Percentiles rank a stretch among this genome's conserved stretches.
phyloP scores from a whole-genome alignment of 2,888 invertebrate species.

The Nephrotoma appendiculata region DNA sequence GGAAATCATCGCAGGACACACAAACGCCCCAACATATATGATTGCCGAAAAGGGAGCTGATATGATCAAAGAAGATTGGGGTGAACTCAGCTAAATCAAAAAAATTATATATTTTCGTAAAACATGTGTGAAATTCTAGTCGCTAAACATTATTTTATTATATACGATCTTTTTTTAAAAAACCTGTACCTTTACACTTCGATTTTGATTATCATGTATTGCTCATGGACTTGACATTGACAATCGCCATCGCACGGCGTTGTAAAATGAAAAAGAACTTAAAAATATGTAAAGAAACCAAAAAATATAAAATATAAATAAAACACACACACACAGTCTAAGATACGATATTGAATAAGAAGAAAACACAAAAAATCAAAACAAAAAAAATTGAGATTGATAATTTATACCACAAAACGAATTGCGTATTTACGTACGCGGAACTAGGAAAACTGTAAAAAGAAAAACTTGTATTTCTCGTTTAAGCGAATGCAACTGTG shows the following conservation, averaged over 20 bases:
- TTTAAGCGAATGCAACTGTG: not conserved
- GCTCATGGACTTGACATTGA: not conserved
- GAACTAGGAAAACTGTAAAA: not conserved
- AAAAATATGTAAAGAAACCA: not conserved
- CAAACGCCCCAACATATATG: slow-evolving; percentile 41
- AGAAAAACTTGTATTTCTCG: not conserved
- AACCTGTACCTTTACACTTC: not conserved
- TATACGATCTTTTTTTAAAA: not conserved
- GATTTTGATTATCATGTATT: not conserved
- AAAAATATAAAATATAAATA: not conserved
- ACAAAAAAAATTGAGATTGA: not conserved
- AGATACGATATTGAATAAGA: not conserved
- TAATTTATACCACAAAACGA: not conserved
- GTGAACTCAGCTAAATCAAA: not conserved
- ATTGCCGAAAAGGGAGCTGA: slow-evolving; percentile 42
- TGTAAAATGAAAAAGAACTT: not conserved
- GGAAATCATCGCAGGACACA: slow-evolving; percentile 38
- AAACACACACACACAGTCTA: not conserved
- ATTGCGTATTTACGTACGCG: not conserved
- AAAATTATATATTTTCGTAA: not conserved
- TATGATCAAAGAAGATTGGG: slow-evolving; percentile 35
- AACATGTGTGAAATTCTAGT: not conserved
- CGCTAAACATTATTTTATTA: not conserved
- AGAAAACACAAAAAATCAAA: not conserved
- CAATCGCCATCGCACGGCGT: not conserved